Base-by-base conservation (phyloP, 1,140 invertebrate species). In the Himalopsyche phryganea region DNA sequence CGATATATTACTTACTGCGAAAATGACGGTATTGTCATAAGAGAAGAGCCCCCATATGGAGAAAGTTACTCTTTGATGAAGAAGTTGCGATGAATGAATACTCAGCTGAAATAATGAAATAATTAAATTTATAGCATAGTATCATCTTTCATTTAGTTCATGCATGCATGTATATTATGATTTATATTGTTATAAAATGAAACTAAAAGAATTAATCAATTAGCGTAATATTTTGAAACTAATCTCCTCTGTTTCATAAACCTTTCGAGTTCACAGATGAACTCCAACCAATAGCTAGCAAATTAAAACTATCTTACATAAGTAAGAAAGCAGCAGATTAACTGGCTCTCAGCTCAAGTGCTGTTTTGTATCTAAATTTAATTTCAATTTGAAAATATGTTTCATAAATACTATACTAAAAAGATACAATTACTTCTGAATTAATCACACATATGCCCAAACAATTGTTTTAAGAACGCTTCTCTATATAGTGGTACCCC, bases 61-160 rank as follows among this genome's bases (percentile, higher is more conserved):
- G 32, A 60, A 50, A 33, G 13, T 23, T 6, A 60, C 41, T 20
- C 55, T 50, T 32, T 55, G 58, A 36, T 55, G 51, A 18, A 45
- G 38, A 11, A 60, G 48, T 46, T 56, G 50, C 15, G 55, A 33
- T 1, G 58, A 60, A 50, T 47, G 46, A 28, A 51, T 41, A 45
- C 50, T 55, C 23, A 60, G 23, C 58, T 60, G 41, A 51, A 50
- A 60, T 3, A 33, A 17, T 4, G 3, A 20, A 40, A 6, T 14
- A 9, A 18, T 40, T 44, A 17, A 17, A 15, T 13, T 51, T 33
- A 6, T 45, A 18, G 19, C 19, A 23, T 1, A 44, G 14, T 40
- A 11, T 18, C 20, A 6, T 7, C 14, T 45, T 50, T 13, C 19
- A 15, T 7, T 15, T n/a, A n/a, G n/a, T n/a, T n/a, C n/a, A n/a